Base-by-base conservation (phyloP, 2,113 vertebrate species). In the Paradisaea rubra region DNA sequence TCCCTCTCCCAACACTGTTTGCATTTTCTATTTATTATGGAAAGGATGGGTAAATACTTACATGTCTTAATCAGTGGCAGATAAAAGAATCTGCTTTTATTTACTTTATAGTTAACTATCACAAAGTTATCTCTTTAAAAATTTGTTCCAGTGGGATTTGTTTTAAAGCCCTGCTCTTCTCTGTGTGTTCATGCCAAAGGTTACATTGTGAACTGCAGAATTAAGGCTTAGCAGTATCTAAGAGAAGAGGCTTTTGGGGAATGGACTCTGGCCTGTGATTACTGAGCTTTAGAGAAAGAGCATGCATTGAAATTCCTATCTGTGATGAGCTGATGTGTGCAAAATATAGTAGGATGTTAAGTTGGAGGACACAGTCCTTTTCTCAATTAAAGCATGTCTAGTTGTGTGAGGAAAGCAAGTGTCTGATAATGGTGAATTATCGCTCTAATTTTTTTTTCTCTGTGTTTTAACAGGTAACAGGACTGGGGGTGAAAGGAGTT, bases 401-500 rank as follows among this genome's bases (percentile, higher is more conserved):
- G 15, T 65, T 89, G n/a, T 70, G 47, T 64, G 83, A 61, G 69
- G 47, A 74, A 70, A 83, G 4, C 10, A 54, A 47, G 2, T 53
- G 31, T 42, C 80, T 73, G 45, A 41, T 31, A 70, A 53, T 47
- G 25, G 35, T 86, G 70, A 94, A 74, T 89, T 85, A n/a, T 15
- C 12, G 3, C 53, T 71, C 21, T 93, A 30, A 61, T 54, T 47
- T 81, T 37, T 76, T 86, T 39, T 72, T 13, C 4, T 54, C 33
- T 89, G 20, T 85, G 85, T 93, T 97, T 93, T 77, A 96, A 93
- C 93, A 99, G 98, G 97, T 99, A 93, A 98, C 98, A 90, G 98
- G 98, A 70, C 97, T 99, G 27, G 98, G 98, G 10, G 98, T 98
- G 64, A 99, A 98, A 97, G 98, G 98, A 97, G 80, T 98, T 65